phyloP scores from a whole-genome alignment of 1,140 invertebrate genomes.

The Scaptodrosophila lebanonensis region DNA sequence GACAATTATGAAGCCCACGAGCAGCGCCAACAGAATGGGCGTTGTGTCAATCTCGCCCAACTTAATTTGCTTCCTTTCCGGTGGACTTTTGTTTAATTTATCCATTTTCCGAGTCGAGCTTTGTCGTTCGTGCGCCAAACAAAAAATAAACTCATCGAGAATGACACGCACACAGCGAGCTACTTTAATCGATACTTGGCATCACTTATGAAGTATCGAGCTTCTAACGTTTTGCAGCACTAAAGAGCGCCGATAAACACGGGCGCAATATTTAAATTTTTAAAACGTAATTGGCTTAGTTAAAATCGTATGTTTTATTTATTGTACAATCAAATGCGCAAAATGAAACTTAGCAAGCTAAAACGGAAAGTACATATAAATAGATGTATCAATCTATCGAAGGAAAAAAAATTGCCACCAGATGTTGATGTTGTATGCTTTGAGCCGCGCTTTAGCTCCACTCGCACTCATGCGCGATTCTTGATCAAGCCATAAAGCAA shows the following conservation, averaged over 20 bases:
- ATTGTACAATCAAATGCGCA: conserved; percentile 15
- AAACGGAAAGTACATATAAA: conserved; percentile 29
- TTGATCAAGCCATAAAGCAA: conserved; percentile 42
- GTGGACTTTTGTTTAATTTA: conserved; percentile 52
- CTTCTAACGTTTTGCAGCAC: conserved; percentile 9
- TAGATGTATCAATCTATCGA: conserved; percentile 8
- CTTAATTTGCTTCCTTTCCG: conserved; percentile 48
- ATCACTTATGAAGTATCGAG: too few species aligned
- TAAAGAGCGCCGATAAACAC: not conserved
- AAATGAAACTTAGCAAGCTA: conserved; percentile 36
- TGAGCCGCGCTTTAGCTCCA: not conserved
- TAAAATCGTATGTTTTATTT: conserved; percentile 38
- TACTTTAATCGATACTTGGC: not conserved
- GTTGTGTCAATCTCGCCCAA: conserved; percentile 76
- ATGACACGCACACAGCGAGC: conserved; percentile 35
- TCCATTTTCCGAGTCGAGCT: conserved; percentile 39
- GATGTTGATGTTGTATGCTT: too few species aligned
- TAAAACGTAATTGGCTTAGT: not conserved
- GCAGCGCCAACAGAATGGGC: conserved; percentile 78
- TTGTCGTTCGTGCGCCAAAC: not conserved
- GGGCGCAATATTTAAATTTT: conserved; percentile 11
- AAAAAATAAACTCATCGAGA: too few species aligned
- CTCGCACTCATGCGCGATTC: conserved; percentile 32
- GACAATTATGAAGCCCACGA: conserved; percentile 79
- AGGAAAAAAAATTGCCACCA: conserved; percentile 19